These are phyloP conservation scores for Brienomyrus longianalis DNA, from an alignment of 2,113 vertebrate genomes.

Conservation along the genomic window DNA sequence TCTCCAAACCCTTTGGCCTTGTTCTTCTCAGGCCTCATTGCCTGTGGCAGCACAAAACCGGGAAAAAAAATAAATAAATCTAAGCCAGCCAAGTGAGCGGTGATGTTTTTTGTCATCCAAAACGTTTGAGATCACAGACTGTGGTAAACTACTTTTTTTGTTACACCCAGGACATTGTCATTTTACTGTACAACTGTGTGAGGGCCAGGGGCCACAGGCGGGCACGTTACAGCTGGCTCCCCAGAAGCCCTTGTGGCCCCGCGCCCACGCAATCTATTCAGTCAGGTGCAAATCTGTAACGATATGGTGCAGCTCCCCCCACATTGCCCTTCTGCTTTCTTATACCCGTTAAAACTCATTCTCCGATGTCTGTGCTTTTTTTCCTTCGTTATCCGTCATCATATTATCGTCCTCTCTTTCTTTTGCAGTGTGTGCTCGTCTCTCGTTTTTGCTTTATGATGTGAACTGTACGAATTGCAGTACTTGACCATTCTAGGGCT, in stretches of 20 bases:
- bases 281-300: slow-evolving; percentile 33
- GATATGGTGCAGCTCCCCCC: slow-evolving; percentile 32
- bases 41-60: slow-evolving; percentile 42
- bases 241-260: slow-evolving; percentile 15
- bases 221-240: slow-evolving; percentile 7
- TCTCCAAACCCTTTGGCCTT: slow-evolving; percentile 47
- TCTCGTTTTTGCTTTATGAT: slow-evolving; percentile 42
- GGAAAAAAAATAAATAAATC: slow-evolving; percentile 6
- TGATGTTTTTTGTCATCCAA: slow-evolving; percentile 54
- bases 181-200: slow-evolving; percentile 45
- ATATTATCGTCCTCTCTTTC: not conserved
- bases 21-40: slow-evolving; percentile 36
- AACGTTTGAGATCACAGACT: slow-evolving; percentile 45
- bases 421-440: not conserved
- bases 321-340: slow-evolving; percentile 23
- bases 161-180: slow-evolving; percentile 50
- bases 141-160: slow-evolving; percentile 39
- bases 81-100: slow-evolving; percentile 37
- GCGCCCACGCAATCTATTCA: slow-evolving; percentile 27
- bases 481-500: slow-evolving; percentile 52
- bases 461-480: slow-evolving; percentile 40
- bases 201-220: not conserved
- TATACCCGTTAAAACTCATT: not conserved
- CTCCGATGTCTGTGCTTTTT: not conserved
- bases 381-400: not conserved